Conservation (phyloP, 1,140 invertebrate species). For the Glomeris maerens region DNA sequence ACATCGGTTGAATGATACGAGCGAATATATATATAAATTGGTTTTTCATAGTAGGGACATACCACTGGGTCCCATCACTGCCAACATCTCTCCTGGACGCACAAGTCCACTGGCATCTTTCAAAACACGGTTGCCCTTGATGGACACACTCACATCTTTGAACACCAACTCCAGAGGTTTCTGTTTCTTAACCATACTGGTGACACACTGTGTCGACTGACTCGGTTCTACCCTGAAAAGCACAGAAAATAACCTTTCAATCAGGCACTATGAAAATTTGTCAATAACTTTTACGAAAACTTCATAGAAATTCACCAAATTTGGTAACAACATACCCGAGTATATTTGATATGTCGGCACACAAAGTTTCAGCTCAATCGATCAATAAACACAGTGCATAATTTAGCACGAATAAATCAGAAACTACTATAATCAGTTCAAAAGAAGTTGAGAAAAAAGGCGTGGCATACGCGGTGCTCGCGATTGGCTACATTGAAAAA, state of each 20-base stretch:
- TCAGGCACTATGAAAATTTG: neutral
- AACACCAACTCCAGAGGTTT: constrained; percentile 53
- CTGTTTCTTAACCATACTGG: neutral
- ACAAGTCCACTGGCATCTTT: constrained; percentile 56
- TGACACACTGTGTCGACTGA: neutral
- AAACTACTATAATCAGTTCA: neutral
- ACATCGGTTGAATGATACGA: neutral
- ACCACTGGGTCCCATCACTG: constrained; percentile 72
- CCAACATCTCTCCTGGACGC: constrained; percentile 59
- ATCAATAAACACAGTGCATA: neutral
- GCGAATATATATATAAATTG: constrained; percentile 11
- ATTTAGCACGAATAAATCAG: neutral
- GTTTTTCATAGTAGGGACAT: constrained; percentile 16
- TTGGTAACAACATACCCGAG: constrained; percentile 12
- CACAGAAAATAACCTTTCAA: constrained; percentile 3
- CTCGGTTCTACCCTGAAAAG: constrained; percentile 1
- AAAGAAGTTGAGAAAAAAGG: neutral
- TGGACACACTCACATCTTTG: constrained; percentile 42
- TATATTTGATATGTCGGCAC: constrained; percentile 8
- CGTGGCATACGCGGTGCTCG: too few species aligned
- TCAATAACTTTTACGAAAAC: constrained; percentile 12
- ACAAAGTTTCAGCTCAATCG: neutral
- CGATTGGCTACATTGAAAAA: too few species aligned
- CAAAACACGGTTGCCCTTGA: constrained; percentile 45
- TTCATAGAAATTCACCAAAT: constrained; percentile 12